These are phyloP conservation scores for Clusia tigrina DNA, from an alignment of 2,888 invertebrate species.

Conservation along the genomic window DNA sequence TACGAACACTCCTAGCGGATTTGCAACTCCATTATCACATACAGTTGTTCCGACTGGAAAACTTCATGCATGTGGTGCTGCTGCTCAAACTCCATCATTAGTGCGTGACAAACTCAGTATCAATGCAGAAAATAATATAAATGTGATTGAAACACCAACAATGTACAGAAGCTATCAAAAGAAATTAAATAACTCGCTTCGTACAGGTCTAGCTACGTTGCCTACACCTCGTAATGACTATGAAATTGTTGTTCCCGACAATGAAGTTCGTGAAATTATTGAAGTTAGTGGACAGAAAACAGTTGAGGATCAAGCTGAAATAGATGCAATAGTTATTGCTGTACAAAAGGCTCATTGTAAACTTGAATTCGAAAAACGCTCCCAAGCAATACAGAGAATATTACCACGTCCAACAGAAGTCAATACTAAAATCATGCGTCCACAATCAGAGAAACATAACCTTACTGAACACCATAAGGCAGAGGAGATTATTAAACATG, in stretches of 20 bases:
- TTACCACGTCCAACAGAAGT: constrained; percentile 87
- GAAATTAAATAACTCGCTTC: constrained; percentile 78
- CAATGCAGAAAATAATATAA: constrained; percentile 84
- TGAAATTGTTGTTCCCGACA: constrained; percentile 96
- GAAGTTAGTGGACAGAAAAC: constrained; percentile 62
- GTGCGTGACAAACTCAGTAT: constrained; percentile 94
- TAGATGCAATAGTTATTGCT: constrained; percentile 75
- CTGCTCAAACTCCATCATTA: constrained; percentile 73
- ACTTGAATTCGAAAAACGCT: constrained; percentile 73
- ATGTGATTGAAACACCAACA: constrained; percentile 76
- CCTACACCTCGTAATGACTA: constrained; percentile 97
- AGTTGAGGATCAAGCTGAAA: constrained; percentile 87
- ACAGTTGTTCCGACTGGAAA: constrained; percentile 64
- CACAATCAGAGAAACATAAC: constrained; percentile 77
- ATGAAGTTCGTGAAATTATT: constrained; percentile 68
- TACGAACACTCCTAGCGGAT: constrained; percentile 71
- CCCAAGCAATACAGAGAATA: constrained; percentile 85
- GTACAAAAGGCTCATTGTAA: constrained; percentile 75
- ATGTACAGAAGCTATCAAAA: constrained; percentile 74
- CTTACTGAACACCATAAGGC: constrained; percentile 91
- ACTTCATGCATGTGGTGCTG: constrained; percentile 42
- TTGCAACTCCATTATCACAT: constrained; percentile 68
- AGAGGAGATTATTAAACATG: constrained; percentile 93
- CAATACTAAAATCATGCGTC: constrained; percentile 82
- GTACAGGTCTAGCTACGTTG: constrained; percentile 79